Evolutionary conservation across 2,888 invertebrate species (phyloP).

Genomic region (Chalcosyrphus nemorum): DNA sequence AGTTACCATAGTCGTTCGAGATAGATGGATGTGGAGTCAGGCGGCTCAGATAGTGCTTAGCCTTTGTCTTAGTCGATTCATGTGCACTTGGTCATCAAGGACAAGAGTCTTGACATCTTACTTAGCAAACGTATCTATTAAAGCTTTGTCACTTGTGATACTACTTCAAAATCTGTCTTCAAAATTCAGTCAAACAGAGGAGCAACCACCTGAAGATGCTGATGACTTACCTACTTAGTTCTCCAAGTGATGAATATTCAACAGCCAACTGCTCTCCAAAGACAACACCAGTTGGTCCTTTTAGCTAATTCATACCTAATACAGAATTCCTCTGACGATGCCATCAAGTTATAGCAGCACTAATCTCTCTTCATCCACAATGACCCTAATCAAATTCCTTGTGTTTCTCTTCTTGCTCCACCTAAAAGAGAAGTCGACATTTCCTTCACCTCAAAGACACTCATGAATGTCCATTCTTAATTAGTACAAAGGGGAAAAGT

Average conservation of each 20-base stretch:
- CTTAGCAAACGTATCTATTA: too few relatives aligned
- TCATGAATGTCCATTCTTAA: slow-evolving; percentile 68
- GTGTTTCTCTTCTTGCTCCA: too few relatives aligned
- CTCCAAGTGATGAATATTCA: background rate
- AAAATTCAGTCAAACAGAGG: too few relatives aligned
- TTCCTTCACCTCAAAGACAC: slow-evolving; percentile 26
- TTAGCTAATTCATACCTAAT: background rate
- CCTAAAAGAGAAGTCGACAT: background rate
- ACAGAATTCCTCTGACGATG: slow-evolving; percentile 16
- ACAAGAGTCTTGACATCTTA: too few relatives aligned
- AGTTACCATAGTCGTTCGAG: too few relatives aligned
- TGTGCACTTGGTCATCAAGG: too few relatives aligned
- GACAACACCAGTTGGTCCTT: background rate
- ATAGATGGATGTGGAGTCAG: too few relatives aligned
- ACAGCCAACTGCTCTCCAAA: background rate
- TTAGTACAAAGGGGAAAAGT: slow-evolving; percentile 61
- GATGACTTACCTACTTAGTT: background rate
- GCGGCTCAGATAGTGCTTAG: too few relatives aligned
- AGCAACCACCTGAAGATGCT: too few relatives aligned
- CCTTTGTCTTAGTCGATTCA: too few relatives aligned
- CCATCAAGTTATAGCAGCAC: slow-evolving; percentile 3
- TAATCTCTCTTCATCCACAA: slow-evolving; percentile 38
- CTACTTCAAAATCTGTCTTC: too few relatives aligned
- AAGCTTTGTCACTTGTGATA: too few relatives aligned
- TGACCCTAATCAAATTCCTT: slow-evolving; percentile 33